Base-by-base conservation (phyloP, 2,888 invertebrate species). In the Crematogaster levior region DNA sequence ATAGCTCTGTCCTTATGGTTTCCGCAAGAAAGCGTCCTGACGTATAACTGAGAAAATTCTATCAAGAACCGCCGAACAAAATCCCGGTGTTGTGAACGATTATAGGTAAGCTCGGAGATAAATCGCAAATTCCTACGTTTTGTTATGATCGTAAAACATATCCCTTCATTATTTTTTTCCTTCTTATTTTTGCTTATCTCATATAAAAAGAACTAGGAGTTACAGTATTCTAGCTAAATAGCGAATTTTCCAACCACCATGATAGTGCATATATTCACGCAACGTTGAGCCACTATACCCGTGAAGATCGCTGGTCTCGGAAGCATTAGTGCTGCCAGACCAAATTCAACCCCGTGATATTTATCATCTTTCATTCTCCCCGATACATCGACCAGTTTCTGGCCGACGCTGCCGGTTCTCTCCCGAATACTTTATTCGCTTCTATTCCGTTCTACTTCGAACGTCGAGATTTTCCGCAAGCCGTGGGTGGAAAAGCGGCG, bases 301-400 rank as follows among this genome's bases (percentile, higher is more conserved):
- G 40, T 15, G 37, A 51, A 65, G 63, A 75, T 75, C 27, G 24
- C 48, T 18, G 37, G 9, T 24, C 21, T 43, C 18, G 56, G 30
- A 30, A 70, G 18, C 27, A n/a, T 56, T 40, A 63, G 37, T n/a
- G 48, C 30, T 43, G 56, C 21, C 77, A 77, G 30, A 43, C n/a
- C 30, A 43, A 79, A 58, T 79, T n/a, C 30, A 18, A 40, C 21
- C 43, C 10, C 30, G 24, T 9, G 40, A 77, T 68, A 79, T 77
- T 68, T 56, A 77, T 79, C 77, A 79, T 70, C 18, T 15, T 6
- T 56, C 68, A 18, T 77, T 21, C 30, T n/a, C 12, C 18, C 10
- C 72, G 77, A 70, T 77, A 77, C 70, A 77, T 43, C 40, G 30
- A 70, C 72, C 68, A 56, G 53, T 77, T 77, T 77, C 68, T 63